Base-by-base conservation (phyloP, 2,113 vertebrate species). In the Uria aalge region DNA sequence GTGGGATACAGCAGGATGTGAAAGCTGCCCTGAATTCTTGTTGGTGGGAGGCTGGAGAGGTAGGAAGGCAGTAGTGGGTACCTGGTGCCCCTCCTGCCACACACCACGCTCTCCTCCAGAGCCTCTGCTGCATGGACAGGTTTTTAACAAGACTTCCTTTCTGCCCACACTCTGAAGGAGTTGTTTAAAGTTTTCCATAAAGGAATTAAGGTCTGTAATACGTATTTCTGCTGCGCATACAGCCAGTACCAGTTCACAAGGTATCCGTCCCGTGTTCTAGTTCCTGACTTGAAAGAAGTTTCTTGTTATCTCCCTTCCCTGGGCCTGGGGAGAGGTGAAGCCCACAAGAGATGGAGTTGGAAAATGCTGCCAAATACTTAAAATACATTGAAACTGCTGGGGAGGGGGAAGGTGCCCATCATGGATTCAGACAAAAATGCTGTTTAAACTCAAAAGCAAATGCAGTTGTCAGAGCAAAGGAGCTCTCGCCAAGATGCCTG, bases 401-500 rank as follows among this genome's bases (percentile, higher is more conserved):
- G 48, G 13, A 53, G 30, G 20, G 36, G 15, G 36, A 52, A 23
- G 36, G 9, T 2, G 1, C 27, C 14, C 1, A 0, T 15, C 4
- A 5, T 11, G 6, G 2, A 5, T n/a, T 78, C 13, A 15, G 45
- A 14, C n/a, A 73, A 52, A 60, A 88, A 4, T 1, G 2, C 10
- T 36, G 3, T 53, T 86, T 16, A 24, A 88, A 59, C 24, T 40
- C 10, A 14, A 4, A 79, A 55, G 57, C 6, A 40, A 14, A 22
- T 26, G 7, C 11, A 27, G 11, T 14, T 62, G 22, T 40, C 30
- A 4, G 24, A 27, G 62, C 10, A 19, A 26, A 34, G 8, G 47
- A 36, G 15, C 30, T 71, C 29, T n/a, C 2, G 9, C 15, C 17
- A 8, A 45, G 17, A 12, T 20, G 18, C 38, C 50, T 36, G 50